Base-by-base conservation (phyloP, 1,140 invertebrate genomes). In the Papilio helenus region DNA sequence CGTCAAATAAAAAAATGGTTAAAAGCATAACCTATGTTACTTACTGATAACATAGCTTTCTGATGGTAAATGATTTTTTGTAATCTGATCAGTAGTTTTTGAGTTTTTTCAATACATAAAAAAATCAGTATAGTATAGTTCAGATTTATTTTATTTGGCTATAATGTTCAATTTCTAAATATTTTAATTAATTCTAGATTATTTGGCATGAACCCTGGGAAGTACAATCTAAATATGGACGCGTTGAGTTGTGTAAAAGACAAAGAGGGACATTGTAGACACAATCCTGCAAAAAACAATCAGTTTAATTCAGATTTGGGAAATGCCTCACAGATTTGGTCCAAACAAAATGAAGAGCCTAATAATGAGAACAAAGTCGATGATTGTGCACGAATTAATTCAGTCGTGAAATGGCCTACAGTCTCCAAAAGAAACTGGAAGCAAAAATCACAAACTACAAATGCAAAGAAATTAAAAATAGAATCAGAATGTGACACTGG, bases 241-340 rank as follows among this genome's bases (percentile, higher is more conserved):
- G 92, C 90, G 2, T 80, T 94, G 20, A 87, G 81, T 68, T 94
- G 93, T 83, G 85, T 90, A 4, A 93, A 92, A 82, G 89, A 92
- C 76, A 87, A 89, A 84, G 87, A 91, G 79, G 93, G 93, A 3
- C 83, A 87, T 79, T 94, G 93, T 79, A 74, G 80, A 18, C 93
- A 93, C 79, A 92, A 90, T 80, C 91, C 89, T 2, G 82, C 87
- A 29, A 84, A 65, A 77, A 85, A 12, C 76, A 79, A 61, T 76
- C 55, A 58, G 58, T 20, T 65, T 12, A 61, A 77, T n/a, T 44
- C 76, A 1, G 58, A 77, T 3, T 44, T 65, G 14, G 58, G 34
- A 7, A 61, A 58, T 9, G 12, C 29, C 20, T n/a, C 55, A 65
- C 29, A 65, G n/a, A 26, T 34, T 65, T 39, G 29, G 58, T 23